phyloP scores from a whole-genome alignment of 2,797 vertebrate genomes.

The Mustela erminea region DNA sequence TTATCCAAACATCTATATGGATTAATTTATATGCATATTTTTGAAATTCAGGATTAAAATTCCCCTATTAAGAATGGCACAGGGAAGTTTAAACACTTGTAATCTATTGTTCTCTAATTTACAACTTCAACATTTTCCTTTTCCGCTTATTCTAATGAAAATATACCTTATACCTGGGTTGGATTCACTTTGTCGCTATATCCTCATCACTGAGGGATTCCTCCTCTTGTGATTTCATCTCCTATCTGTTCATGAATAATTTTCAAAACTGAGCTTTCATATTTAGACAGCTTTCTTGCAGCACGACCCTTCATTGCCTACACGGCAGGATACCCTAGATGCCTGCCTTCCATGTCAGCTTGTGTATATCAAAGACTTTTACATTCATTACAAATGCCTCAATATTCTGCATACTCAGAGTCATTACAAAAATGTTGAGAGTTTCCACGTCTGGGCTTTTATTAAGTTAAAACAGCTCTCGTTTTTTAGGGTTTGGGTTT shows the following conservation, averaged over 20 bases:
- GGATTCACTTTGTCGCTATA: background rate
- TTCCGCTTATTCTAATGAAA: background rate
- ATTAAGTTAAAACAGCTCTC: constrained; percentile 5
- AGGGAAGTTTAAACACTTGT: background rate
- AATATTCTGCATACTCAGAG: background rate
- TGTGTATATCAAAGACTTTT: background rate
- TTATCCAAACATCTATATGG: background rate
- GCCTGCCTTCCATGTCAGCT: background rate
- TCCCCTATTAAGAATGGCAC: background rate
- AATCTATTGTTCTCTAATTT: background rate
- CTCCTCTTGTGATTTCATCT: constrained; percentile 40
- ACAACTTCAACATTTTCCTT: background rate
- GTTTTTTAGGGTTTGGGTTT: background rate
- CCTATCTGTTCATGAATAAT: constrained; percentile 58
- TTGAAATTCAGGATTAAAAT: background rate
- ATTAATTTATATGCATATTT: background rate
- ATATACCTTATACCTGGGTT: background rate
- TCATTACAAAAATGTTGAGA: background rate
- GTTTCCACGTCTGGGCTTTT: background rate
- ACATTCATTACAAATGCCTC: background rate
- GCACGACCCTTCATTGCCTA: background rate
- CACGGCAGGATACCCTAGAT: background rate
- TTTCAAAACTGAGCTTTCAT: constrained; percentile 5
- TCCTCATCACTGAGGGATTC: background rate
- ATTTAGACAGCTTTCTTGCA: constrained; percentile 16